Percentiles rank a stretch among this genome's conserved stretches.
phyloP scores from a whole-genome alignment of 2,113 vertebrate genomes.

The Dromas ardeola region DNA sequence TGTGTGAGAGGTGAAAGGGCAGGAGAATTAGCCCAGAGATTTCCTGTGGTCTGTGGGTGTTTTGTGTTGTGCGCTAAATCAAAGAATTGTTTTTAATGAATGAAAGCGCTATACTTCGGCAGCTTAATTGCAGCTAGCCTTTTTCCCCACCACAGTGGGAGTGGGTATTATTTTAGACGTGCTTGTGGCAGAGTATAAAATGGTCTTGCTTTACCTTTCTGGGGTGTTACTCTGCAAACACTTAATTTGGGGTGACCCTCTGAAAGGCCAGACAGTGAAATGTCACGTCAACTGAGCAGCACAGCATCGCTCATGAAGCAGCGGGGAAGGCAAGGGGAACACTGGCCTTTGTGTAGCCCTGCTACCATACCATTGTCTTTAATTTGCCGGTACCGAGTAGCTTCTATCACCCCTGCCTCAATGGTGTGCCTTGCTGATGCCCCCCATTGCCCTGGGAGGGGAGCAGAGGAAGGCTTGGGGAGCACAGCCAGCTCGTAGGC shows the following conservation, averaged over 20 bases:
- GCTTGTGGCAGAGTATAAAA: background rate
- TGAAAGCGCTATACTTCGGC: slow-evolving; percentile 66
- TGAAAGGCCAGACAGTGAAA: background rate
- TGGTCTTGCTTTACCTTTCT: background rate
- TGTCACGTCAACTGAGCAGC: accelerated
- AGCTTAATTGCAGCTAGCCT: slow-evolving; percentile 63
- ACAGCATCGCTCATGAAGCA: accelerated
- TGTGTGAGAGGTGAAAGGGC: slow-evolving; percentile 83
- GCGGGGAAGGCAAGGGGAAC: accelerated
- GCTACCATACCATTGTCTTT: accelerated
- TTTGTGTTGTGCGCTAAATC: slow-evolving; percentile 71
- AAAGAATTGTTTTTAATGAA: slow-evolving; percentile 75
- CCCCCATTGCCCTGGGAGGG: no score
- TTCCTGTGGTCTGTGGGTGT: slow-evolving; percentile 81
- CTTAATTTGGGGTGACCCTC: background rate
- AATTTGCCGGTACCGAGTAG: background rate
- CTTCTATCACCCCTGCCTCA: background rate
- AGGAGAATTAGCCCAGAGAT: slow-evolving; percentile 78
- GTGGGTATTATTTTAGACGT: background rate
- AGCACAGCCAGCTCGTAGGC: background rate
- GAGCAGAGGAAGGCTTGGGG: background rate
- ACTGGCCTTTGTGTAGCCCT: accelerated
- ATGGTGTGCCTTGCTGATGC: accelerated
- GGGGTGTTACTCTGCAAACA: background rate
- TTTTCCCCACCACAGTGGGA: slow-evolving; percentile 37